These are phyloP conservation scores for Eucera pruinosa DNA, from an alignment of 2,888 invertebrate genomes.

Conservation along the genomic window DNA sequence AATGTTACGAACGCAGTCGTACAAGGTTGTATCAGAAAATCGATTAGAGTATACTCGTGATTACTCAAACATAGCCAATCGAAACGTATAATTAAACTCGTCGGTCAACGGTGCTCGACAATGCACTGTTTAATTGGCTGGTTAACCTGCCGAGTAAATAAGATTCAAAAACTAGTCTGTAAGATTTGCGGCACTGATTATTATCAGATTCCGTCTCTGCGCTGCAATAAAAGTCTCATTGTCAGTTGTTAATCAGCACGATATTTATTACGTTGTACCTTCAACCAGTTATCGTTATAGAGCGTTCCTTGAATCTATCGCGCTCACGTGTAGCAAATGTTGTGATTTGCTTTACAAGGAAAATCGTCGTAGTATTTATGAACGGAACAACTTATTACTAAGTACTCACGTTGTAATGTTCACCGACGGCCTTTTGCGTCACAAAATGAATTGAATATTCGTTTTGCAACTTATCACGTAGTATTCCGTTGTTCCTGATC, in stretches of 20 bases:
- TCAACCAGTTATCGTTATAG: conserved; percentile 1
- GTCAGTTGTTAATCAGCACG: conserved; percentile 25
- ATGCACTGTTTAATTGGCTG: conserved; percentile 16
- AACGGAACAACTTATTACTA: background rate
- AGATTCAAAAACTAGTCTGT: conserved; percentile 23
- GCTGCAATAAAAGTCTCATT: conserved; percentile 23
- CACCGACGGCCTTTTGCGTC: background rate
- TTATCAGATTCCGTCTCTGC: conserved; percentile 6
- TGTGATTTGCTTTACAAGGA: background rate
- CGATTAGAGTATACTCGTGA: conserved; percentile 19
- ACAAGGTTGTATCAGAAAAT: conserved; percentile 17
- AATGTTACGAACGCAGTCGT: background rate
- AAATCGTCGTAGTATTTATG: conserved; percentile 7
- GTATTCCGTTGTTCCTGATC: too few relatives aligned
- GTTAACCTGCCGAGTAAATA: conserved; percentile 10
- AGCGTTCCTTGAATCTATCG: background rate
- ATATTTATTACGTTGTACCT: conserved; percentile 21
- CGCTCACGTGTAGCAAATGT: background rate
- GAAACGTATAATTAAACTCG: conserved; percentile 21
- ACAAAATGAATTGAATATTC: background rate
- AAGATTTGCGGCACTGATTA: conserved; percentile 6
- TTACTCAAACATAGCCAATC: conserved; percentile 8
- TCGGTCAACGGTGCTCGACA: background rate
- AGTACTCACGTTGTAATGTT: background rate
- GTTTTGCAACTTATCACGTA: background rate